Evolutionary conservation across 2,888 invertebrate genomes (phyloP).

Genomic region (Drosophila multiciliata): DNA sequence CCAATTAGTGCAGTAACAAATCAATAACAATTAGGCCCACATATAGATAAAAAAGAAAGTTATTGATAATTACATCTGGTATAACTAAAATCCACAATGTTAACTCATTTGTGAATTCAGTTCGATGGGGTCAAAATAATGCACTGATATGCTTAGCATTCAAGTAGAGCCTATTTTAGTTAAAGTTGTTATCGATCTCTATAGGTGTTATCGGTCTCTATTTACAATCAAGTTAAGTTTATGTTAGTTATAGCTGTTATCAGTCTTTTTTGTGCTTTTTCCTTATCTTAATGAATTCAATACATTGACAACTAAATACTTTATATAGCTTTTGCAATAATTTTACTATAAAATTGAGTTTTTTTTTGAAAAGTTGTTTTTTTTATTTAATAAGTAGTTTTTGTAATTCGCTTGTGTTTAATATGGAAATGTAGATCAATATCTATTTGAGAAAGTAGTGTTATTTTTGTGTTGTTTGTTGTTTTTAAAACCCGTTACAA

Average conservation of each 20-base stretch:
- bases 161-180: no score
- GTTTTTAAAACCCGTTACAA: constrained; percentile 19
- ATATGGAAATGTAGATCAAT: constrained; percentile 18
- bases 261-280: no score
- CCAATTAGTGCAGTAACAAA: neutral
- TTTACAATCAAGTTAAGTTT: no score
- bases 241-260: neutral
- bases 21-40: neutral
- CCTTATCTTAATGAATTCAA: neutral
- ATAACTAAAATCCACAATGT: no score
- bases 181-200: no score
- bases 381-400: neutral
- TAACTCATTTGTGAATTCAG: no score
- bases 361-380: neutral
- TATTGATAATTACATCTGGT: neutral
- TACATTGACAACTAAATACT: neutral
- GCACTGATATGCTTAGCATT: no score
- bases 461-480: neutral
- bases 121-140: neutral
- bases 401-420: neutral
- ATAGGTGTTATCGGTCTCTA: no score
- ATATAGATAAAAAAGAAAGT: neutral
- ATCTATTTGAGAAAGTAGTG: constrained; percentile 7
- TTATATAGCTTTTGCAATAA: neutral
- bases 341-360: neutral